Conservation (phyloP, 2,888 invertebrate genomes). For the Pterobdella sp. region DNA sequence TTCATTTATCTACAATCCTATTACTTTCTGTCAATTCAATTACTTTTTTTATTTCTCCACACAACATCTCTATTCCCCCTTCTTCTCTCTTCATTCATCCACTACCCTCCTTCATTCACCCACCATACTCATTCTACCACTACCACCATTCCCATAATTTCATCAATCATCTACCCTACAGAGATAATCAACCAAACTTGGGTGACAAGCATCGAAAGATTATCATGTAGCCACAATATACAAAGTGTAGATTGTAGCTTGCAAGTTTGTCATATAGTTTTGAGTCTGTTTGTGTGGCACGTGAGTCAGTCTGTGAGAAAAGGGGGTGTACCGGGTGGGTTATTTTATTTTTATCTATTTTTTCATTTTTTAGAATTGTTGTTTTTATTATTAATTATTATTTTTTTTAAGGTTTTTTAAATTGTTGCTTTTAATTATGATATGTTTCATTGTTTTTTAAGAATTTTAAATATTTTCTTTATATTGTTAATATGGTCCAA, state of each 20-base stretch:
- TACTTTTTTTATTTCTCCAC: neutral
- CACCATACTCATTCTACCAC: neutral
- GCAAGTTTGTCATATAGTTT: slow-evolving; percentile 41
- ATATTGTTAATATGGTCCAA: no score
- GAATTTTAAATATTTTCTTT: no score
- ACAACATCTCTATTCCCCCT: neutral
- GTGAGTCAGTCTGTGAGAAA: slow-evolving; percentile 32
- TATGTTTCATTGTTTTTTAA: no score
- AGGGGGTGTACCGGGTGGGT: slow-evolving; percentile 35
- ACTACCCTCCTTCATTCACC: neutral
- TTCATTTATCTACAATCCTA: neutral
- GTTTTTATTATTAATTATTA: no score
- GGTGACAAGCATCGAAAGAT: slow-evolving; percentile 53
- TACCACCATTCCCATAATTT: neutral
- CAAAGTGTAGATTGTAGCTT: slow-evolving; percentile 57
- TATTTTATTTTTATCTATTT: no score
- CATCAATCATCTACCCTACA: slow-evolving; percentile 28
- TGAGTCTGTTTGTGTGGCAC: slow-evolving; percentile 32
- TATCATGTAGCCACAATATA: slow-evolving; percentile 59
- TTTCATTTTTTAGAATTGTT: no score
- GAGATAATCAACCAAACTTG: slow-evolving; percentile 55
- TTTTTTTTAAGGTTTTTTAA: no score
- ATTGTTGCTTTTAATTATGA: no score
- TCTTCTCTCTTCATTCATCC: neutral
- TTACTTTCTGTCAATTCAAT: neutral